Conservation (phyloP, 2,113 vertebrate species). For the Procavia capensis region DNA sequence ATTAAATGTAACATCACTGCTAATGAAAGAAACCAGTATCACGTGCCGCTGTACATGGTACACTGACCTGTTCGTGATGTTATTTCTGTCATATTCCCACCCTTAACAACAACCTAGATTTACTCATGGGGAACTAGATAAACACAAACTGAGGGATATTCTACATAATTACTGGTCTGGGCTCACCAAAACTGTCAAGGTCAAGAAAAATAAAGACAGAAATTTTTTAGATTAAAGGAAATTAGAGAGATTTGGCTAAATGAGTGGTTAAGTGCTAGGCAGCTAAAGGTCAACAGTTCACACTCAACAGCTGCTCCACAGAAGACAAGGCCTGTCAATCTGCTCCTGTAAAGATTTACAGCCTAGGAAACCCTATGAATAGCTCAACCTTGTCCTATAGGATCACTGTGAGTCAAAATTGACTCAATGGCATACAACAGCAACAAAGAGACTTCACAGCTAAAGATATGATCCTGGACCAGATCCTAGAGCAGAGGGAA, state of each 20-base stretch:
- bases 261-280: background rate
- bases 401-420: background rate
- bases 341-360: background rate
- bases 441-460: background rate
- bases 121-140: background rate
- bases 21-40: background rate
- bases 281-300: background rate
- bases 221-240: conserved; percentile 15
- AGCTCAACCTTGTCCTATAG: background rate
- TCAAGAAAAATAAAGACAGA: background rate
- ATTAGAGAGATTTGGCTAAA: background rate
- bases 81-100: background rate
- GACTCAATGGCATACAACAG: background rate
- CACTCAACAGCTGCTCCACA: background rate
- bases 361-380: background rate
- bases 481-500: background rate
- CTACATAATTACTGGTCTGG: background rate
- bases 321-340: background rate
- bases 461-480: background rate
- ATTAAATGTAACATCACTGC: background rate
- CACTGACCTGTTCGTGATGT: background rate
- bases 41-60: background rate
- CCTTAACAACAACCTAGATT: background rate
- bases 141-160: background rate
- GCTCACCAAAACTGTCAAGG: background rate